Evolutionary conservation across 2,888 invertebrate genomes (phyloP).

Genomic region (Pimpla rufipes): DNA sequence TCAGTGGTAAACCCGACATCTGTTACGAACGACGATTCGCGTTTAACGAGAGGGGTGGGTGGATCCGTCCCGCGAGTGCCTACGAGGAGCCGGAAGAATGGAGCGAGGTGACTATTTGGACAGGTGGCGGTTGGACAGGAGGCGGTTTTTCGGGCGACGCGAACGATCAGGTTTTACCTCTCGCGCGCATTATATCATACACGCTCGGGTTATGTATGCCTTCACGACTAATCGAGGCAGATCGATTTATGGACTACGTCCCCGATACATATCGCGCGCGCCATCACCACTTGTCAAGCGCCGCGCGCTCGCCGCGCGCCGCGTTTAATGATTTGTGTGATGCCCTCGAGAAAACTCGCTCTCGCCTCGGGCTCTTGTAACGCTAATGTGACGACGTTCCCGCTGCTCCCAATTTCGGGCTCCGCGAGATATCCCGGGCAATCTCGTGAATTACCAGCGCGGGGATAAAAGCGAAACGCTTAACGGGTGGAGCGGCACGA

Average conservation of each 20-base stretch:
- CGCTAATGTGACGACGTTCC: not conserved
- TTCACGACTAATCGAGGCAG: constrained; percentile 50
- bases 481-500: constrained; percentile 45
- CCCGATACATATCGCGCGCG: constrained; percentile 36
- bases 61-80: constrained; percentile 8
- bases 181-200: constrained; percentile 48
- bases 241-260: constrained; percentile 63
- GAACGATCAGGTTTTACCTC: constrained; percentile 39
- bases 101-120: too few species aligned
- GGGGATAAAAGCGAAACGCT: constrained; percentile 66
- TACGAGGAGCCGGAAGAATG: constrained; percentile 13
- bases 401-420: constrained; percentile 27
- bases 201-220: not conserved
- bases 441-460: constrained; percentile 65
- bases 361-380: not conserved
- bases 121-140: constrained; percentile 66
- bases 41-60: constrained; percentile 43
- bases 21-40: constrained; percentile 11
- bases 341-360: not conserved
- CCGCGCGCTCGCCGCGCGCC: too few species aligned
- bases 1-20: not conserved
- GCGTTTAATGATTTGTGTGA: constrained; percentile 56
- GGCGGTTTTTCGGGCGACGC: constrained; percentile 46
- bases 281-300: constrained; percentile 62
- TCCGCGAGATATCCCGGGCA: constrained; percentile 45